These are phyloP conservation scores for Centropus bengalensis DNA, from an alignment of 2,113 vertebrate genomes.

Conservation along the genomic window DNA sequence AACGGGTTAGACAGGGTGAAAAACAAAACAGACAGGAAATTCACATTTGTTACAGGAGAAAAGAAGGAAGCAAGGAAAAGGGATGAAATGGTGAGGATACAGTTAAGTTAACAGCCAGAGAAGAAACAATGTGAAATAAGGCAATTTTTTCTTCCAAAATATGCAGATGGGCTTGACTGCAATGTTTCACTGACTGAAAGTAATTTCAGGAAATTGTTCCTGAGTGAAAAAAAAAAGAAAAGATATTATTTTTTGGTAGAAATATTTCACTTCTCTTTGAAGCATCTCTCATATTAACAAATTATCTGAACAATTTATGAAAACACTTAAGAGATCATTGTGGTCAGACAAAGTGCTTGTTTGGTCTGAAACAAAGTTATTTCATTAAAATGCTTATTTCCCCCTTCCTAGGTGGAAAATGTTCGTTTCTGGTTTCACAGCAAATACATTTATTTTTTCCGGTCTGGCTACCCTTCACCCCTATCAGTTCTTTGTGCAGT, in stretches of 20 bases:
- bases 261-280: constrained; percentile 42
- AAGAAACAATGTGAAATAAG: neutral
- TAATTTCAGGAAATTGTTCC: constrained; percentile 52
- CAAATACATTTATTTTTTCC: constrained; percentile 9
- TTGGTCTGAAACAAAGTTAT: neutral
- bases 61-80: constrained; percentile 44
- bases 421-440: neutral
- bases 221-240: neutral
- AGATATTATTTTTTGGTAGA: neutral
- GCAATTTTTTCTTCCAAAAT: constrained; percentile 24
- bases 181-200: neutral
- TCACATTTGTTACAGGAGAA: constrained; percentile 46
- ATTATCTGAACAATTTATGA: constrained; percentile 22
- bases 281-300: constrained; percentile 9
- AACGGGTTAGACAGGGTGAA: neutral
- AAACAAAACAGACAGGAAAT: constrained; percentile 31
- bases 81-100: neutral
- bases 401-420: neutral
- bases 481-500: constrained; percentile 37
- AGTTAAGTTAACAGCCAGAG: constrained; percentile 1
- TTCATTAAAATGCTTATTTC: neutral
- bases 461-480: neutral
- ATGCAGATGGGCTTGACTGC: constrained; percentile 33
- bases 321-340: neutral
- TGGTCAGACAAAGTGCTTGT: neutral